Base-by-base conservation (phyloP, 64 coral and sea anemone species). In the Porites lutea region DNA sequence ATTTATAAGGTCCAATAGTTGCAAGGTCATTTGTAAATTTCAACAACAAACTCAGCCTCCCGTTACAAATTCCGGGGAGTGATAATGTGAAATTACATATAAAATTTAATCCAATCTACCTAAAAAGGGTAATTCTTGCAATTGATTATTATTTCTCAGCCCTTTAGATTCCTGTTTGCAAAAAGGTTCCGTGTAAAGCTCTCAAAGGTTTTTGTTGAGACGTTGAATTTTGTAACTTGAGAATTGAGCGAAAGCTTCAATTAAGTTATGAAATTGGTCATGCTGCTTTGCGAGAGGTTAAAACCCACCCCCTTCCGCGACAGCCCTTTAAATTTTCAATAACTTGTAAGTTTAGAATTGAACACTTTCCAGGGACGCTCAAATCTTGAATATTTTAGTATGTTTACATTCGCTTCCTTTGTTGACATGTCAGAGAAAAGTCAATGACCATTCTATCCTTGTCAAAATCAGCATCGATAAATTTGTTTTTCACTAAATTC, bases 341-440 rank as follows among this genome's bases (percentile, higher is more conserved):
- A 90, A 44, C 49, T 65, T 80, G 70, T n/a, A 71, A 70, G 13
- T 23, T 69, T 23, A 58, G n/a, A 65, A 48, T 59, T 71, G 52
- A 81, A 16, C 47, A 19, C 45, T 65, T 44, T 8, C 71, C 72
- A 90, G 69, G 81, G 92, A 97, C 95, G 95, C 95, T 83, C 62
- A 70, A 71, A 68, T 94, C 82, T 72, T 93, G 95, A 96, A 96
- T 96, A 96, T 93, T 90, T 96, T 90, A 96, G 57, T 61, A n/a
- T 88, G 78, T 58, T 72, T 88, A 75, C 71, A 79, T 72, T 49
- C 51, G 49, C 68, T 59, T 86, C 77, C 72, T 63, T 94, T 94
- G 71, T 94, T 64, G 65, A 82, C 71, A 65, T 82, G 49, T 89
- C 88, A 68, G 58, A 72, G 43, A 27, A 27, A 52, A n/a, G 86